Base-by-base conservation (phyloP, 2,113 vertebrate genomes). In the Eulemur macaco region DNA sequence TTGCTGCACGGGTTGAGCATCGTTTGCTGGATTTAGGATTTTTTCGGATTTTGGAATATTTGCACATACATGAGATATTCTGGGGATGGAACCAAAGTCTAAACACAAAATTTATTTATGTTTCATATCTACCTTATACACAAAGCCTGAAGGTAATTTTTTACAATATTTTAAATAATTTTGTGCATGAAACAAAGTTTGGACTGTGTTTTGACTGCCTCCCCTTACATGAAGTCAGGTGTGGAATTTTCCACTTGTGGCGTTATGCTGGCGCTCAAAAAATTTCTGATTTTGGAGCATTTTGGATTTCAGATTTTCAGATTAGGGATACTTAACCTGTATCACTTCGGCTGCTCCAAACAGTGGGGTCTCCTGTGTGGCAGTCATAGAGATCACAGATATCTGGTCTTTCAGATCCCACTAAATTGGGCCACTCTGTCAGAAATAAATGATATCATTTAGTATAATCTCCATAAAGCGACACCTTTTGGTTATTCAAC, bases 401-500 rank as follows among this genome's bases (percentile, higher is more conserved):
- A 39, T 37, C 73, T 82, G 25, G 64, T 37, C 20, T 34, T 74
- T 85, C 73, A 42, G n/a, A 23, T 88, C 45, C 11, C 66, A 74
- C 73, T 80, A 69, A 37, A 37, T 50, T 83, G 15, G 50, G 42
- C 68, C 78, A 80, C 42, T 76, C 74, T 95, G 93, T 25, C 29
- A 56, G 80, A 69, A 81, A 86, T 20, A 74, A 50, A 91, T 68
- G 34, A 15, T 83, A 60, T 54, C 69, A 45, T 42, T 86, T 91
- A 92, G 20, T 31, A 12, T n/a, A 69, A 60, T 84, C 27, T 39
- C 54, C 34, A 14, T 50, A 56, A 83, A 85, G 73, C 60, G 69
- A 92, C 58, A 66, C n/a, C 29, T n/a, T 52, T 96, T 96, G 34
- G 29, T 63, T 86, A 83, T 89, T 68, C n/a, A 89, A 87, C 17